These are phyloP conservation scores for Mesoclemmys tuberculata DNA, from an alignment of 2,113 vertebrate species.

Conservation along the genomic window DNA sequence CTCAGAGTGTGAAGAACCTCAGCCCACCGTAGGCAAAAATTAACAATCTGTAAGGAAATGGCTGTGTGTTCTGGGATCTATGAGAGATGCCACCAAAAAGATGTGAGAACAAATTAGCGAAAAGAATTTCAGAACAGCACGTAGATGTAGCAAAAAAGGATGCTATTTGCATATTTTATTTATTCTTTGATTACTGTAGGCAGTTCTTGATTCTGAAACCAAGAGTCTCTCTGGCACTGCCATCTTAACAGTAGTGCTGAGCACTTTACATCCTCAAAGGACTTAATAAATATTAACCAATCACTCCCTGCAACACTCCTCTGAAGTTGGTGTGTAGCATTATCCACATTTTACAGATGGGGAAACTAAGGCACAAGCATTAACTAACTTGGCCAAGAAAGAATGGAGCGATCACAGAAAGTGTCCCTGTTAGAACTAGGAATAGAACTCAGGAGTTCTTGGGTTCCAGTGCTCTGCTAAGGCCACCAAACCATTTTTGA, in stretches of 20 bases:
- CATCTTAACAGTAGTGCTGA: not conserved
- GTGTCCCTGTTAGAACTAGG: not conserved
- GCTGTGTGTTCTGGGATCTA: not conserved
- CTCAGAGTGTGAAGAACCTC: not conserved
- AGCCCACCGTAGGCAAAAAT: not conserved
- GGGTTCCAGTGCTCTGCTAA: rapidly evolving
- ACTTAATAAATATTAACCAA: not conserved
- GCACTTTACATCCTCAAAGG: not conserved
- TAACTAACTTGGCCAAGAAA: rapidly evolving
- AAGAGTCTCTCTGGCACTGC: not conserved
- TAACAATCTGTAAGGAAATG: not conserved
- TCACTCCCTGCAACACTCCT: not conserved
- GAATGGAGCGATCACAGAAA: not conserved
- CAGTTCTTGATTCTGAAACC: not conserved
- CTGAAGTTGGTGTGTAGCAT: not conserved
- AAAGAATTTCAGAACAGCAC: not conserved
- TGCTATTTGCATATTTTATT: not conserved
- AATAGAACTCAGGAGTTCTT: not conserved
- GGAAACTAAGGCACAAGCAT: not conserved
- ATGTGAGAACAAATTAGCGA: not conserved
- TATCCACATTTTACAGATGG: not conserved
- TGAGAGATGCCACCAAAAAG: rapidly evolving
- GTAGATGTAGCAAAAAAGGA: not conserved
- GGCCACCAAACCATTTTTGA: not conserved
- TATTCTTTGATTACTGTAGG: not conserved